Evolutionary conservation across 2,888 invertebrate genomes (phyloP), one percentile per base, ranked within the genome.

Genomic region (Drosophila testacea): DNA sequence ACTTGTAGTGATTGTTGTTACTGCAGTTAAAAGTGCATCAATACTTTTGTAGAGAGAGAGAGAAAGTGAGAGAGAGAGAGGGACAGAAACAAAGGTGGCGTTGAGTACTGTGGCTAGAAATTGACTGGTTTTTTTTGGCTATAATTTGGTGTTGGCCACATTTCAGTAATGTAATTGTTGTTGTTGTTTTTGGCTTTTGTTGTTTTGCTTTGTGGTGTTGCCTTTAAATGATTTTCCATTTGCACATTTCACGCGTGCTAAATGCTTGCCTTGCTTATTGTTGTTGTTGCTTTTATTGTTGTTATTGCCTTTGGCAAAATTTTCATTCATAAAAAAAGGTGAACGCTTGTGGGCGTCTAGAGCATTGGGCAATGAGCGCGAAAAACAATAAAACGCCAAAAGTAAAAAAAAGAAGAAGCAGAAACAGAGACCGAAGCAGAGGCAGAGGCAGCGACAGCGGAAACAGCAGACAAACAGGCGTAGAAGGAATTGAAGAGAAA

Each of bases 181-280:
- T 59, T 62, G 28, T 42, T 57, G 27, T 30, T 57, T 52, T 48
- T 48, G n/a, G 11, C 38, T 57, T 36, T 36, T 47, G 47, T 60
- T 77, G 44, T 51, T 61, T 74, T 64, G 42, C 13, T 65, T 65
- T 47, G 59, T 28, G 71, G 71, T 69, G 69, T 71, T 72, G 77
- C 69, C 52, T 75, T 78, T 81, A 79, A 86, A 83, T 81, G 87
- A 83, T 86, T 90, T 89, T 83, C 87, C 89, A 90, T 85, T 88
- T 88, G 81, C 79, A 88, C 83, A 90, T 76, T 88, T 85, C 70
- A 83, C 77, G 77, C 87, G 63, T 47, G 4, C 76, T 51, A 73
- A 81, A 87, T 78, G 78, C 66, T 63, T 79, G 70, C 42, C 41
- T 54, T 22, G 42, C 42, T 44, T 27, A 46, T 64, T 66, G 69